A percentile compares a stretch with the other conserved stretches of the same genome.
These are phyloP conservation scores for Chlamydotis undulata DNA, from an alignment of 2,113 vertebrate species.

Conservation along the genomic window DNA sequence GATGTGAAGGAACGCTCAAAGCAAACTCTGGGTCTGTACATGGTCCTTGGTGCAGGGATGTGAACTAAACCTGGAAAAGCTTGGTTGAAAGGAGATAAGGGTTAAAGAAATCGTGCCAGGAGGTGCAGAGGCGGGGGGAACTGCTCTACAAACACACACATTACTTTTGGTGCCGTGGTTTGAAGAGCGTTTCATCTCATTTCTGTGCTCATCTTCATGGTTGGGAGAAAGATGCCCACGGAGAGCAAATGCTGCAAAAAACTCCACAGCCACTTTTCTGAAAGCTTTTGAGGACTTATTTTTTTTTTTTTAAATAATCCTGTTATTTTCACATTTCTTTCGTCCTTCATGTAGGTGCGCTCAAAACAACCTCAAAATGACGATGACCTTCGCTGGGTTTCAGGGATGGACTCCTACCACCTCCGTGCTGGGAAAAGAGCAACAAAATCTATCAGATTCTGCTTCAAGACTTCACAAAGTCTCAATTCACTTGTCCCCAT, in stretches of 20 bases:
- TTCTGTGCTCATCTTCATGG: background rate
- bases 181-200: background rate
- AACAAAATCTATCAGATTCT: background rate
- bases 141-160: accelerated
- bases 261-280: background rate
- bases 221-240: background rate
- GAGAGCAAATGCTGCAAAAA: background rate
- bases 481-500: slow-evolving; percentile 39
- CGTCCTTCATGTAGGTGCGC: background rate
- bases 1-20: background rate
- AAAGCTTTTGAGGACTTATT: background rate
- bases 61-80: background rate
- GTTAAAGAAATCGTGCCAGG: background rate
- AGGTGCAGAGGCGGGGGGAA: background rate
- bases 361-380: background rate
- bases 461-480: slow-evolving; percentile 47
- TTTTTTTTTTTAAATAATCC: no score
- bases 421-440: background rate
- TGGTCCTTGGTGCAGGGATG: background rate
- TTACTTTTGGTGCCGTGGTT: accelerated
- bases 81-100: background rate
- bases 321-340: background rate
- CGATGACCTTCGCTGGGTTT: background rate
- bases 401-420: background rate
- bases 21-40: background rate